Conservation (phyloP, 2,113 vertebrate genomes). For the Meleagris gallopavo region DNA sequence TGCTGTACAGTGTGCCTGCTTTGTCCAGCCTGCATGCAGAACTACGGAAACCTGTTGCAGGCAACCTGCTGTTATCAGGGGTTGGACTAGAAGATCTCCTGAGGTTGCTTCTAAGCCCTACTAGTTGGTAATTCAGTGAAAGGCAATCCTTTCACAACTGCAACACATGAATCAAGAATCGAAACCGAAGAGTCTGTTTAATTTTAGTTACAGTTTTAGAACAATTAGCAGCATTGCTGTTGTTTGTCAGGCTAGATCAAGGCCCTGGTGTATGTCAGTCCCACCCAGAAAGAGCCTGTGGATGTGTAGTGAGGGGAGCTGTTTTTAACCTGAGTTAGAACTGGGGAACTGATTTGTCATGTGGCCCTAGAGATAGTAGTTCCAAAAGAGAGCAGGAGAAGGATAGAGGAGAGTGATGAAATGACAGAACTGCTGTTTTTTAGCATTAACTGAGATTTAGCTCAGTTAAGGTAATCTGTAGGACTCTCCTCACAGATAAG, state of each 20-base stretch:
- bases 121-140: too few relatives aligned
- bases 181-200: too few relatives aligned
- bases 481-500: fast-evolving
- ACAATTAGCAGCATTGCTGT: neutral
- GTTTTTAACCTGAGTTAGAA: neutral
- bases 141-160: too few relatives aligned
- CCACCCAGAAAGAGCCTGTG: neutral
- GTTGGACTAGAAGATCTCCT: too few relatives aligned
- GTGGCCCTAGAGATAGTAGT: neutral
- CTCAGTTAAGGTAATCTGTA: neutral
- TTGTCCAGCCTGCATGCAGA: neutral
- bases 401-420: neutral
- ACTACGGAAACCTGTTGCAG: too few relatives aligned
- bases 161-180: too few relatives aligned
- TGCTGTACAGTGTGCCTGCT: neutral
- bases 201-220: too few relatives aligned
- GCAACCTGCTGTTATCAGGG: too few relatives aligned
- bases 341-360: neutral
- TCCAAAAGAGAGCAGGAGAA: fast-evolving
- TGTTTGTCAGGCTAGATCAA: neutral
- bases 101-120: too few relatives aligned
- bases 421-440: neutral
- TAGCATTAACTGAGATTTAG: neutral
- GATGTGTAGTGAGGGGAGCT: neutral
- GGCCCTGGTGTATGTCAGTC: fast-evolving